A percentile compares a stretch with the other conserved stretches of the same genome.
phyloP scores from a whole-genome alignment of 2,888 invertebrate genomes.

The Biston stratarius region DNA sequence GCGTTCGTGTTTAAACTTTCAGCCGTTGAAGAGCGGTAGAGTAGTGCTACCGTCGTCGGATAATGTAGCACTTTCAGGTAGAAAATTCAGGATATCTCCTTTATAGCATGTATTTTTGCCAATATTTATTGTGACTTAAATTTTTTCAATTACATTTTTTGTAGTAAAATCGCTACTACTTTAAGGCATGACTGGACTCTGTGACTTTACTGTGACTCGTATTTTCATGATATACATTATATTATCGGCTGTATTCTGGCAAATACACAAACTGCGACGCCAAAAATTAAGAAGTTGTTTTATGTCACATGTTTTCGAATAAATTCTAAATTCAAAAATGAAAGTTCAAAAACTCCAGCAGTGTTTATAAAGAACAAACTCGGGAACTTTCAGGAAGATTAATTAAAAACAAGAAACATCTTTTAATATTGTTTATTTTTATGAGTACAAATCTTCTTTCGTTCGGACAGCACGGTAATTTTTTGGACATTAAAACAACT shows the following conservation, averaged over 20 bases:
- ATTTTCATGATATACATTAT: too few species aligned
- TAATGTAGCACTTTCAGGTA: constrained; percentile 23
- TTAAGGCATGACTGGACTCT: too few species aligned
- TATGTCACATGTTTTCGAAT: too few species aligned
- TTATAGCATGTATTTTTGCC: neutral
- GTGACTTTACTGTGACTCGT: too few species aligned
- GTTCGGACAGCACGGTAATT: constrained; percentile 31
- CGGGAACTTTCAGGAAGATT: neutral
- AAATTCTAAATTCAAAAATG: too few species aligned
- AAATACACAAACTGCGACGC: too few species aligned
- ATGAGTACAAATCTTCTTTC: constrained; percentile 6
- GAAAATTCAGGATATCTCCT: constrained; percentile 21
- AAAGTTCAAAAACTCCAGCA: too few species aligned
- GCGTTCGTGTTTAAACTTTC: constrained; percentile 34
- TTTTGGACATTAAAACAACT: constrained; percentile 37
- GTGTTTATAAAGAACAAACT: neutral
- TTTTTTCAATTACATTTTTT: too few species aligned
- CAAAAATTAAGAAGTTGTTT: too few species aligned
- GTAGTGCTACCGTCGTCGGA: constrained; percentile 13
- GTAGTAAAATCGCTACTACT: too few species aligned
- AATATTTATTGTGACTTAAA: too few species aligned
- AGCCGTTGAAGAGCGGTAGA: constrained; percentile 20
- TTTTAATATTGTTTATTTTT: neutral
- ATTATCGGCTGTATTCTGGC: too few species aligned
- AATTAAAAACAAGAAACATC: neutral